A percentile compares a stretch with the other conserved stretches of the same genome.
Conservation (phyloP, 2,888 invertebrate species). For the Apantesis nais region DNA sequence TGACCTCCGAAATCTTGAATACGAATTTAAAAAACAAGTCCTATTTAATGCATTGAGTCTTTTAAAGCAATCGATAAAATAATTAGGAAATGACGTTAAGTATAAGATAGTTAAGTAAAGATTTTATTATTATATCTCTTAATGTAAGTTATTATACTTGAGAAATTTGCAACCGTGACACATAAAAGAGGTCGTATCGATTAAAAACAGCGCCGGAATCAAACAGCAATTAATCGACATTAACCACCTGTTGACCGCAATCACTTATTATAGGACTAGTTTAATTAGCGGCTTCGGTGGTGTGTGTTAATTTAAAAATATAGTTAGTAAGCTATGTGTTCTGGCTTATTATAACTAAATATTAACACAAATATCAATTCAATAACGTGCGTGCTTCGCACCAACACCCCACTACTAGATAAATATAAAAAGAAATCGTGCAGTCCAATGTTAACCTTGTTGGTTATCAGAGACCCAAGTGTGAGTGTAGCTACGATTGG, state of each 20-base stretch:
- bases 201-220: conserved; percentile 32
- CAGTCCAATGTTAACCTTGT: neutral
- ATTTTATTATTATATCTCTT: neutral
- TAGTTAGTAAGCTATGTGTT: neutral
- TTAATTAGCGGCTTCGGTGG: neutral
- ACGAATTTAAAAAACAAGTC: neutral
- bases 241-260: conserved; percentile 26
- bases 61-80: neutral
- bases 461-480: no score
- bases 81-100: neutral
- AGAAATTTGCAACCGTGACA: conserved; percentile 34
- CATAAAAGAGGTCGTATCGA: conserved; percentile 37
- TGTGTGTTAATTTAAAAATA: neutral
- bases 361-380: neutral
- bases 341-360: neutral
- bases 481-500: no score
- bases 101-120: no score
- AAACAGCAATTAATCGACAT: conserved; percentile 16
- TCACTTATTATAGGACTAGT: conserved; percentile 21
- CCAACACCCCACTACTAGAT: neutral
- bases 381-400: neutral
- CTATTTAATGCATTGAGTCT: neutral
- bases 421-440: neutral
- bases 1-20: neutral
- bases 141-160: conserved; percentile 23